A percentile compares a stretch with the other conserved stretches of the same genome.
These are phyloP conservation scores for Cerastoderma edule DNA, from an alignment of 2,888 invertebrate species.

Conservation along the genomic window DNA sequence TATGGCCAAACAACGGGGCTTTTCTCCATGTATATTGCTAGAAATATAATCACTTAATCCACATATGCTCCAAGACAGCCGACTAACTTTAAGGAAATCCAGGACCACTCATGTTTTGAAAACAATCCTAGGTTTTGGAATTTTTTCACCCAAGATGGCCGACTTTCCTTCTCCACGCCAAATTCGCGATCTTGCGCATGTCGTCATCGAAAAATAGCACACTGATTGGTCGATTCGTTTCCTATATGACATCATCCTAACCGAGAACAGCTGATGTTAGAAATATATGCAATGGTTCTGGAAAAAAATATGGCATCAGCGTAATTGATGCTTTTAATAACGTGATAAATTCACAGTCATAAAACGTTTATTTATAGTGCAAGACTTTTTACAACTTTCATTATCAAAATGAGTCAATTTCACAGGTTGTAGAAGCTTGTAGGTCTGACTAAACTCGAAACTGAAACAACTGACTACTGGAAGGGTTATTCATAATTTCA, in stretches of 20 bases:
- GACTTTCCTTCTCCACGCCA: conserved; percentile 78
- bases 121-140: conserved; percentile 36
- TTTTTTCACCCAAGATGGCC: conserved; percentile 77
- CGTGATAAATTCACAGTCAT: no score
- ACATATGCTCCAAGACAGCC: neutral
- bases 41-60: neutral
- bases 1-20: conserved; percentile 30
- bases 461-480: no score
- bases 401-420: no score
- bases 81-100: neutral
- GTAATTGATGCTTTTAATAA: no score
- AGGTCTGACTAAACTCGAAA: no score
- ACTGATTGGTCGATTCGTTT: conserved; percentile 62
- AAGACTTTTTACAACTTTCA: no score
- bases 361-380: no score
- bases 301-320: no score
- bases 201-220: conserved; percentile 46
- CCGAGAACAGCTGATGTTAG: conserved; percentile 65
- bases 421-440: no score
- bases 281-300: conserved; percentile 8
- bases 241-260: conserved; percentile 67
- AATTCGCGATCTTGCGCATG: conserved; percentile 75
- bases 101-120: conserved; percentile 23
- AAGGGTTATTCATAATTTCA: no score
- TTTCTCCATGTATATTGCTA: conserved; percentile 58